Conservation (phyloP, 2,113 vertebrate genomes). For the Patagioenas fasciata region DNA sequence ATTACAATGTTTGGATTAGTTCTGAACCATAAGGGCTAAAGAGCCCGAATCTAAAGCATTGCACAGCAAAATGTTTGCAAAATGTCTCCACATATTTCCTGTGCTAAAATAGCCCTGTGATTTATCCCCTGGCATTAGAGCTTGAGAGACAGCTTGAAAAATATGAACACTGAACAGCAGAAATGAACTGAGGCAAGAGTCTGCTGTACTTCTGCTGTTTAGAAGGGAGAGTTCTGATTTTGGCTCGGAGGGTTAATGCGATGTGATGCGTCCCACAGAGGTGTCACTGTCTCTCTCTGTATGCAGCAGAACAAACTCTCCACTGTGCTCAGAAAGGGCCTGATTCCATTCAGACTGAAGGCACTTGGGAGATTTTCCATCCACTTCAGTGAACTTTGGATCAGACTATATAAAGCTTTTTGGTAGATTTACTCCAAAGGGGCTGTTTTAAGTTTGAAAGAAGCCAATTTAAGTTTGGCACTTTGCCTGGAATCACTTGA, state of each 20-base stretch:
- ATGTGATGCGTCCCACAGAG: neutral
- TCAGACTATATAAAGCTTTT: constrained; percentile 67
- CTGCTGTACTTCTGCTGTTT: neutral
- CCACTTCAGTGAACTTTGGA: constrained; percentile 47
- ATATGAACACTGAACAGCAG: neutral
- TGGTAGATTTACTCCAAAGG: constrained; percentile 74
- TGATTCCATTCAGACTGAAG: neutral
- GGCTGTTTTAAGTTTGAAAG: constrained; percentile 72
- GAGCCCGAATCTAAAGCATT: constrained; percentile 5
- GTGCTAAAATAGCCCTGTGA: constrained; percentile 20
- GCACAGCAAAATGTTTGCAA: neutral
- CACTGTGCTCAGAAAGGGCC: constrained; percentile 22
- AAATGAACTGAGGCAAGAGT: neutral
- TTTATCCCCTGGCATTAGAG: constrained; percentile 18
- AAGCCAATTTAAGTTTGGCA: constrained; percentile 78
- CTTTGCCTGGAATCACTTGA: constrained; percentile 86
- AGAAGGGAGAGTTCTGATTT: neutral
- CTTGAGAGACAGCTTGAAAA: neutral
- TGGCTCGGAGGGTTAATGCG: constrained; percentile 24
- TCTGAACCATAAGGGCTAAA: constrained; percentile 24
- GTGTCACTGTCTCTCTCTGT: neutral
- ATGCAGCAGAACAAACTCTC: constrained; percentile 20
- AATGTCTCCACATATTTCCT: constrained; percentile 15
- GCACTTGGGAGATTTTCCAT: constrained; percentile 46
- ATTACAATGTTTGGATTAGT: constrained; percentile 2